Evolutionary conservation across 2,113 vertebrate species (phyloP), one percentile per base, ranked within the genome.

Genomic region (Puffinus mauretanicus): DNA sequence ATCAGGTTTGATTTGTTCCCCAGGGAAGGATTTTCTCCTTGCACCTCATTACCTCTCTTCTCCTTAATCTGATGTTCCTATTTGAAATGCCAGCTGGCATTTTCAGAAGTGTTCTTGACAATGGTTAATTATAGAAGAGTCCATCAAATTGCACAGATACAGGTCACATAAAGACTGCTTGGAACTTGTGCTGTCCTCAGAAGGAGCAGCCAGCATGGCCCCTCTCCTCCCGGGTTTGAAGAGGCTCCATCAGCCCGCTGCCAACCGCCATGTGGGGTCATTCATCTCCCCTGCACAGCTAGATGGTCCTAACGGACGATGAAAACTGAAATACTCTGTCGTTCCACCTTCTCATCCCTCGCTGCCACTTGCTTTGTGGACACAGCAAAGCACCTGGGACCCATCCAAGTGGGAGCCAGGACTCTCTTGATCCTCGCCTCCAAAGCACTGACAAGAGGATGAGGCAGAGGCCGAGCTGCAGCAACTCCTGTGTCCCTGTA

Each of bases 31-130:
- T 95, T 97, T 97, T 95, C 79, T 97, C 76, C 93, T 92, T 94
- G 94, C 93, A 96, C 93, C 93, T 96, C 96, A 96, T 96, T 96
- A 96, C 95, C 26, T 95, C 89, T 93, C 70, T 84, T 96, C 78
- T 93, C 54, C 82, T 90, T 96, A 96, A 94, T 94, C 90, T 88
- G 90, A 94, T 86, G 82, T 78, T 96, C 88, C 85, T 90, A 55
- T 88, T 62, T 62, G 54, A 93, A 96, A 96, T 88, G 92, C 54
- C 90, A 96, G 64, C 10, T 7, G 2, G 85, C 36, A 46, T 88
- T 94, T 94, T 80, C 88, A 92, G 92, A 90, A 94, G 81, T 49
- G 82, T 62, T 96, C 93, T 85, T 94, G 96, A 95, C 96, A 97
- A 93, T 80, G 52, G 93, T 90, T 96, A 94, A 93, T 96, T 94